Base-by-base conservation (phyloP, 2,797 vertebrate species). In the Characodon lateralis region DNA sequence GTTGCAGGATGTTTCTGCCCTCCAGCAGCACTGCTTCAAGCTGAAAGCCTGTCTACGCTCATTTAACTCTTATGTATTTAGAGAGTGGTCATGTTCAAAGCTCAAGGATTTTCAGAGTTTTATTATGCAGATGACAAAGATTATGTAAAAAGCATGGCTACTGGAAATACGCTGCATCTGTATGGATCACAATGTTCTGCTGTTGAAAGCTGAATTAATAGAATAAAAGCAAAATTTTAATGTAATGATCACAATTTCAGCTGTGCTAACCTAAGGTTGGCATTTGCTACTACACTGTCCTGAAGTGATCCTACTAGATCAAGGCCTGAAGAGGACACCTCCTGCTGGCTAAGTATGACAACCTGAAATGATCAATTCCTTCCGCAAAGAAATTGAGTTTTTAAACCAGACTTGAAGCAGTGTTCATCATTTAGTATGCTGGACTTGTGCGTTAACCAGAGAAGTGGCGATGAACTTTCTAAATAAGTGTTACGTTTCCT, bases 281-380 rank as follows among this genome's bases (percentile, higher is more conserved):
- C 6, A 8, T 46, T 46, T 6, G 46, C 41, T 26, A 48, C 41
- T 13, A 26, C 65, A 26, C 24, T n/a, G 41, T 69, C 39, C 41
- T 46, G 12, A 59, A 28, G n/a, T 59, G n/a, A 28, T 59, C 58
- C 55, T 9, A n/a, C 55, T 24, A 48, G 46, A 69, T 16, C 41
- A 12, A 12, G 9, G 39, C n/a, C n/a, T 69, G 26, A 80, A 87
- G 51, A 87, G 75, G 83, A 88, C 87, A 92, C 91, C 93, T 90
- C 87, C 93, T 93, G 88, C 90, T 94, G 94, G 94, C 89, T 84
- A 87, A 83, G 80, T 81, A 75, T 70, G 74, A 73, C 79, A 78
- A 80, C 79, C 61, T 12, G 8, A 10, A 8, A 10, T 13, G 46
- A 24, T 68, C n/a, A 6, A 10, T 66, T 39, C 9, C 20, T 66